A percentile compares a stretch with the other conserved stretches of the same genome.
phyloP scores from a whole-genome alignment of 1,140 invertebrate genomes.

The Micrasema longulum region DNA sequence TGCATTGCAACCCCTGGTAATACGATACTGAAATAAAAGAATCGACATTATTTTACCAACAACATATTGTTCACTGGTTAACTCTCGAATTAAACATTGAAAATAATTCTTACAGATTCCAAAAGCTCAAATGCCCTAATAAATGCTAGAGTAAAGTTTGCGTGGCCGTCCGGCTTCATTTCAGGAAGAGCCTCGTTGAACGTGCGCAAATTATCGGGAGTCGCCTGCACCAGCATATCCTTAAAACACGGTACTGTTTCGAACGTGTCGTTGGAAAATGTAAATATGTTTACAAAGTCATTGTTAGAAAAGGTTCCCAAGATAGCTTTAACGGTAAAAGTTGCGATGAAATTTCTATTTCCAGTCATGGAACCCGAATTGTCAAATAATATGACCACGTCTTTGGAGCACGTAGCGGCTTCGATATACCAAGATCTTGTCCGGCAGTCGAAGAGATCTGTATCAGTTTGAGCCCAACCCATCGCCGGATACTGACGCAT shows the following conservation, averaged over 20 bases:
- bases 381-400: constrained; percentile 96
- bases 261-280: constrained; percentile 75
- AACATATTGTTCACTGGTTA: no score
- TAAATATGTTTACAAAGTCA: constrained; percentile 95
- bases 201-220: constrained; percentile 86
- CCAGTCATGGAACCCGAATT: constrained; percentile 98
- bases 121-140: constrained; percentile 88
- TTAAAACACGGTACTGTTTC: constrained; percentile 86
- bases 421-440: constrained; percentile 95
- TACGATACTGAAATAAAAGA: constrained; percentile 67
- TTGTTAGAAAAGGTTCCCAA: constrained; percentile 97
- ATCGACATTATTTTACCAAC: no score
- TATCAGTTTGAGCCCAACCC: constrained; percentile 68
- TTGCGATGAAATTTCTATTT: constrained; percentile 73
- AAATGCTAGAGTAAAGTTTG: constrained; percentile 89
- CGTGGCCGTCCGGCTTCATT: constrained; percentile 80
- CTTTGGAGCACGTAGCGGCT: constrained; percentile 97
- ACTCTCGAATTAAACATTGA: constrained; percentile 2
- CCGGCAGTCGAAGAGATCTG: constrained; percentile 86
- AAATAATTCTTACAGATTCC: constrained; percentile 69
- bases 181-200: constrained; percentile 80
- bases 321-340: constrained; percentile 84
- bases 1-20: constrained; percentile 70
- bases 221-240: constrained; percentile 88
- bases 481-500: constrained; percentile 89